These are phyloP conservation scores for Anser cygnoides DNA, from an alignment of 2,113 vertebrate genomes.

Conservation along the genomic window DNA sequence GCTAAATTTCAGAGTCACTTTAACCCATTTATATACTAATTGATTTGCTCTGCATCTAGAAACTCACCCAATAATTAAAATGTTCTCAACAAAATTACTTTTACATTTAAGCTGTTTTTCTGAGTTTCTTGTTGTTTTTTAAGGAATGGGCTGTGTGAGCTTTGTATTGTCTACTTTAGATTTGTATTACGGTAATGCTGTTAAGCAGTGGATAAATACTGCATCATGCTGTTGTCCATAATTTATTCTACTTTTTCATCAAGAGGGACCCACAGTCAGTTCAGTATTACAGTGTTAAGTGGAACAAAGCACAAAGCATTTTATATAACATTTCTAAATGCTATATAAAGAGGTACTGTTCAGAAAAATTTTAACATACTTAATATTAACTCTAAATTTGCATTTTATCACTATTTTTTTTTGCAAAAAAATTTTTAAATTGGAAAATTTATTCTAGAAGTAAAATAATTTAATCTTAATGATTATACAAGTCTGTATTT, in stretches of 20 bases:
- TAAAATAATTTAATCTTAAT: not conserved
- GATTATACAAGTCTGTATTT: not conserved
- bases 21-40: not conserved
- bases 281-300: not conserved
- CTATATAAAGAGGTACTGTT: not conserved
- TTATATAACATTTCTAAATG: not conserved
- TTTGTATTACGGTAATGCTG: not conserved
- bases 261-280: not conserved
- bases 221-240: not conserved
- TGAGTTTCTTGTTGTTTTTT: not conserved
- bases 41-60: not conserved
- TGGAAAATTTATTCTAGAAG: not conserved
- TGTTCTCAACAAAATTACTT: not conserved
- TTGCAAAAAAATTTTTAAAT: not conserved
- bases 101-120: not conserved
- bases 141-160: not conserved
- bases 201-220: not conserved
- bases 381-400: not conserved
- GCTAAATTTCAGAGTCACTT: not conserved
- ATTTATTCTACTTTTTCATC: not conserved
- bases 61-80: not conserved
- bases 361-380: not conserved
- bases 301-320: not conserved
- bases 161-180: not conserved
- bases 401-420: not conserved